Evolutionary conservation across 2,113 vertebrate genomes (phyloP).

Genomic region (Thunnus thynnus): DNA sequence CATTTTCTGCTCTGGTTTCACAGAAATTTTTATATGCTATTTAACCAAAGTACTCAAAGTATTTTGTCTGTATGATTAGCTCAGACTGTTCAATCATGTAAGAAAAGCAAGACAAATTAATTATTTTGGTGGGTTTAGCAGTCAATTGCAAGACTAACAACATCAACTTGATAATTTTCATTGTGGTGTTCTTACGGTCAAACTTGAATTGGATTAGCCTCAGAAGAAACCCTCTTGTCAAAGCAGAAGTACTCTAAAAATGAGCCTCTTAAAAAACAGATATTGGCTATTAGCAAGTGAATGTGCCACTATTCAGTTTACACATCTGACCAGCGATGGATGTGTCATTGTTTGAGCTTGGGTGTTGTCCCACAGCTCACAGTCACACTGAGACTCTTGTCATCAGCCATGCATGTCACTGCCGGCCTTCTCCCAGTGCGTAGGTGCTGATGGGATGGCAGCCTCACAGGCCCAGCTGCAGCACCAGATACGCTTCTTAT

Average conservation of each 20-base stretch:
- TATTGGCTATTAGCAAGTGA: not conserved
- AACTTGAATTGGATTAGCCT: not conserved
- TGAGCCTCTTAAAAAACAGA: slow-evolving; percentile 4
- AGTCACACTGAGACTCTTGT: slow-evolving; percentile 35
- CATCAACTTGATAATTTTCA: not conserved
- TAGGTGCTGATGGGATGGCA: slow-evolving; percentile 72
- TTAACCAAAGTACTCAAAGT: not conserved
- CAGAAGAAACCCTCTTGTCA: slow-evolving; percentile 25
- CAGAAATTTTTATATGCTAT: no score
- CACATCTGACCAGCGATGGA: slow-evolving; percentile 11
- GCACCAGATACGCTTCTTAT: slow-evolving; percentile 77
- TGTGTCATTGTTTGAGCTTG: slow-evolving; percentile 38
- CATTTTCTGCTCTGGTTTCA: no score
- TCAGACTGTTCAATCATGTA: not conserved
- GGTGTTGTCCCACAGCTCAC: slow-evolving; percentile 49
- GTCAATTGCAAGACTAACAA: no score
- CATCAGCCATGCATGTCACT: slow-evolving; percentile 75
- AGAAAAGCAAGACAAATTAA: not conserved
- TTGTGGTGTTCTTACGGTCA: not conserved
- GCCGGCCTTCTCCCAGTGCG: slow-evolving; percentile 41
- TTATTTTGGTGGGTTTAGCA: not conserved
- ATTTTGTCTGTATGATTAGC: slow-evolving; percentile 1
- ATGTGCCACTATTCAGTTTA: slow-evolving; percentile 3
- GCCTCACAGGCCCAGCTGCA: slow-evolving; percentile 69
- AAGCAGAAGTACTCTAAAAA: slow-evolving; percentile 24